A percentile compares a stretch with the other conserved stretches of the same genome.
These are phyloP conservation scores for Lepidothrix coronata DNA, from an alignment of 2,113 vertebrate genomes.

Conservation along the genomic window DNA sequence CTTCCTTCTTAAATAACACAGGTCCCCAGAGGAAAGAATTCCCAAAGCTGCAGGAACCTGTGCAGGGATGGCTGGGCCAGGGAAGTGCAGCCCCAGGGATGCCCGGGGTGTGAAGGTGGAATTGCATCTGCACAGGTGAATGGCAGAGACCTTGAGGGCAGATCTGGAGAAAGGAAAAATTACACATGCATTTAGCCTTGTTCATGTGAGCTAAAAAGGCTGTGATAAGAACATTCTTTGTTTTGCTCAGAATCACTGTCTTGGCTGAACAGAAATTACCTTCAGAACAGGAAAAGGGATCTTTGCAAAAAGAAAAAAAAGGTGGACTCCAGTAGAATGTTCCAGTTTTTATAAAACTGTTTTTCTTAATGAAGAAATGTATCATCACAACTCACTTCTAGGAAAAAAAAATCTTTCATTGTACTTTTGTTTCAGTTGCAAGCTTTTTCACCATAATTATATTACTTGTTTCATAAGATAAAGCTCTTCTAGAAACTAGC, in stretches of 20 bases:
- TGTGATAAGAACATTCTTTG: background rate
- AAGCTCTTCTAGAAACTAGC: conserved; percentile 45
- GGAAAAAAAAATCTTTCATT: background rate
- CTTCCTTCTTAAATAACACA: background rate
- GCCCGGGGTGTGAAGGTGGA: background rate
- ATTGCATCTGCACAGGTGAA: background rate
- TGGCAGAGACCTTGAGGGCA: background rate
- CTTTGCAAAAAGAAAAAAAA: background rate
- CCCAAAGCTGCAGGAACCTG: background rate
- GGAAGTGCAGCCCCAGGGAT: background rate
- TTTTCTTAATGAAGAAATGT: background rate
- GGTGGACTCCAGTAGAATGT: background rate
- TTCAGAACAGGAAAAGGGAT: background rate
- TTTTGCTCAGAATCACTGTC: background rate
- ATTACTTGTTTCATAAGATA: conserved; percentile 51
- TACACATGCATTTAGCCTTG: background rate
- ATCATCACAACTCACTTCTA: background rate
- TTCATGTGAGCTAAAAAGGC: background rate
- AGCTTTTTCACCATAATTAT: conserved; percentile 43
- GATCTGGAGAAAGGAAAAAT: background rate
- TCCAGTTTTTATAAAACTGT: background rate
- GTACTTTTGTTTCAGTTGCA: conserved; percentile 8
- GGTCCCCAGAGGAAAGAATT: background rate
- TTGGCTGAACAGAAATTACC: background rate
- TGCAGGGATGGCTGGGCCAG: no score